Evolutionary conservation across 1,140 invertebrate species (phyloP), one percentile per base, ranked within the genome.

Genomic region (Physella acuta): DNA sequence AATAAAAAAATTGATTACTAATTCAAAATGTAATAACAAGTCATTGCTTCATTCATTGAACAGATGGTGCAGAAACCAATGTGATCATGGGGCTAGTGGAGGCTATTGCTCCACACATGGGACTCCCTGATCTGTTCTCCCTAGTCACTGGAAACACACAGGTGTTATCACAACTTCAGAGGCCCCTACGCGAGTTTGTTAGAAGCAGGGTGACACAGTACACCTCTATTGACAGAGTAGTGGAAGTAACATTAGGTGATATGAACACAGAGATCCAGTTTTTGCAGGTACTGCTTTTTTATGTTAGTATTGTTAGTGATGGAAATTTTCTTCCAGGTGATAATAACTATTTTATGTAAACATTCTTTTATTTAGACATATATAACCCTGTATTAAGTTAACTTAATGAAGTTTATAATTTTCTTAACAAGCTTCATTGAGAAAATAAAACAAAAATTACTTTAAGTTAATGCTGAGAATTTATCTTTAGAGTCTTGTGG

Each of bases 81-180:
- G 51, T 66, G 3, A 44, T 66, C n/a, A 20, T 58, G 24, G 51
- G 44, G 2, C 36, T 59, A 4, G 5, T 68, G 20, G 65, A 68
- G 31, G 44, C 65, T n/a, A 20, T 68, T 5, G 65, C 65, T 20
- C 53, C 65, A 2, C 55, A 58, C 49, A 59, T 68, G 3, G 8
- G 55, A 17, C 36, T 68, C 1, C 11, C 65, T 4, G 65, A 68
- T 30, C 37, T 68, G 24, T 59, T 68, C 36, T 59, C 52, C n/a
- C 65, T 68, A 2, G 55, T 68, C 34, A 68, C 33, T 8, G 66
- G 56, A 11, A 33, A 49, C 36, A 28, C 66, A n/a, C 66, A 51
- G 36, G 66, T 68, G 3, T 4, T 68, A 17, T 34, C 24, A 16
- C 16, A 49, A 17, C 36, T 59, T 3, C 31, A 56, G 39, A 17